phyloP scores from a whole-genome alignment of 1,140 invertebrate species.

The Polypedilum vanderplanki region DNA sequence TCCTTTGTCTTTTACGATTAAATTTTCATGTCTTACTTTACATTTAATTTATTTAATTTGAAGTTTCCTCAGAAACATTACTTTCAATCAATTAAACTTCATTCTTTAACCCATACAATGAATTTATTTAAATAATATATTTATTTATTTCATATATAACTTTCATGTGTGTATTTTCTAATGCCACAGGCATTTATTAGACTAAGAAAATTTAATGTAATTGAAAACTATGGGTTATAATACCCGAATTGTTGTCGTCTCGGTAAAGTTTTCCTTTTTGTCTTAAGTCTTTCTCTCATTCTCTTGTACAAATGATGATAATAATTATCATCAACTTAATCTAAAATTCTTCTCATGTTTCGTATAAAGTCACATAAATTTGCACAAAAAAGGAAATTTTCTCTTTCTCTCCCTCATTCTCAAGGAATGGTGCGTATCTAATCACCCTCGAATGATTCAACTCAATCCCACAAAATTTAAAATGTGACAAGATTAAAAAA shows the following conservation, averaged over 20 bases:
- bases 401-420: neutral
- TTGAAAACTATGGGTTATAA: conserved; percentile 26
- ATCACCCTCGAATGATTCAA: neutral
- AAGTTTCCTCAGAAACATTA: conserved; percentile 22
- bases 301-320: neutral
- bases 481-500: conserved; percentile 21
- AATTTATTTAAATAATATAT: conserved; percentile 25
- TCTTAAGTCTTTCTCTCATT: neutral
- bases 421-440: neutral
- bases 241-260: neutral
- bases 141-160: neutral
- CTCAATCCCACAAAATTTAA: conserved; percentile 4
- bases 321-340: conserved; percentile 14
- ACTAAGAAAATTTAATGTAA: conserved; percentile 18
- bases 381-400: conserved; percentile 2
- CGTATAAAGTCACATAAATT: neutral
- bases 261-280: neutral
- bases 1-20: conserved; percentile 13
- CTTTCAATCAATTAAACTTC: conserved; percentile 26
- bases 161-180: conserved; percentile 3
- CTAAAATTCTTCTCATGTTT: neutral
- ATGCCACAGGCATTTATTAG: neutral
- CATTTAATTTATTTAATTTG: conserved; percentile 28
- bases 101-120: neutral
- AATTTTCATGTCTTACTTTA: conserved; percentile 27